phyloP scores from a whole-genome alignment of 2,113 vertebrate species.

The Plecotus auritus region DNA sequence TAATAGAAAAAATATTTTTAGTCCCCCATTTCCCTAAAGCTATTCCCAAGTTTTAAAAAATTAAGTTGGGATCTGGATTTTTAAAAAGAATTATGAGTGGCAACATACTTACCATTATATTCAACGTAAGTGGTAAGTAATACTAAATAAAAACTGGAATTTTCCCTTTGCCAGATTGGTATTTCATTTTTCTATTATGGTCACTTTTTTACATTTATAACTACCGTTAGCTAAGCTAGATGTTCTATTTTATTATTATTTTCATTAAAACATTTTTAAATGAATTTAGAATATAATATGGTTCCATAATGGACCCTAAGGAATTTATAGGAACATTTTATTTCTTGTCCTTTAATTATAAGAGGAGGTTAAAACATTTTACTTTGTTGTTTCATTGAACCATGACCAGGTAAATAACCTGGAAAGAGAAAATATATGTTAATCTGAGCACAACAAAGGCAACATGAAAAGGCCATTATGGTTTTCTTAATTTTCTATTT shows the following conservation, averaged over 20 bases:
- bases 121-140: background rate
- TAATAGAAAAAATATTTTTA: conserved; percentile 32
- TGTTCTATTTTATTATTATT: conserved; percentile 28
- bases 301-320: background rate
- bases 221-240: background rate
- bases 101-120: conserved; percentile 4
- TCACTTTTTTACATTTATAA: conserved; percentile 26
- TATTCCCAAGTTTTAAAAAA: conserved; percentile 39
- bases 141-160: conserved; percentile 30
- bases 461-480: background rate
- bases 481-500: conserved; percentile 23
- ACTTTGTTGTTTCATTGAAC: conserved; percentile 28
- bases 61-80: conserved; percentile 7
- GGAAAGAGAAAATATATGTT: background rate
- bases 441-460: conserved; percentile 21
- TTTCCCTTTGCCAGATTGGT: conserved; percentile 1
- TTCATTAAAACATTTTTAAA: conserved; percentile 35
- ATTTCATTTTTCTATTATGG: conserved; percentile 42
- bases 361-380: background rate
- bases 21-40: background rate
- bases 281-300: background rate
- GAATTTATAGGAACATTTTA: conserved; percentile 29
- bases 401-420: background rate
- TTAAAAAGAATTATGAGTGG: background rate
- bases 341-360: conserved; percentile 11